Base-by-base conservation (phyloP, 2,888 invertebrate species). In the Horisme vitalbata region DNA sequence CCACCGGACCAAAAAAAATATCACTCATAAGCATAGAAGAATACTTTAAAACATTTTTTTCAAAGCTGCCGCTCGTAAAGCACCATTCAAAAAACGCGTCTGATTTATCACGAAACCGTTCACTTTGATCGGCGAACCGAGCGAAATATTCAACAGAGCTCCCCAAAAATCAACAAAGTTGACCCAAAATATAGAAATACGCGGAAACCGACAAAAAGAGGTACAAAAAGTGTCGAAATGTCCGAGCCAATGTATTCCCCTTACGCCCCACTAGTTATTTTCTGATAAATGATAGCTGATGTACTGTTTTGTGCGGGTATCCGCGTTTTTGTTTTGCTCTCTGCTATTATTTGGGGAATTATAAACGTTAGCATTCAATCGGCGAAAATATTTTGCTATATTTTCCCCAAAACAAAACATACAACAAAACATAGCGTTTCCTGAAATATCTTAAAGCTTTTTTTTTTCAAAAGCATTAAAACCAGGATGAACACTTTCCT, bases 221-320 rank as follows among this genome's bases (percentile, higher is more conserved):
- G 55, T 63, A 65, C 55, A 52, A 58, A 60, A 70, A 65, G 57
- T 44, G 37, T 59, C 66, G 66, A 71, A 76, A 80, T 74, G 77
- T 78, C 81, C 79, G 62, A 65, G 68, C 71, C 79, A 79, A 71
- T 71, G 74, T 26, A 76, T 79, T 70, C 75, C 49, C 70, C 71
- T 79, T 80, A 78, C 82, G 66, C 77, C 79, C 77, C 76, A 83
- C 79, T 83, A 83, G 85, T 83, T 85, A 80, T 79, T 79, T 75
- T 75, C 81, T 83, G 85, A 85, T 83, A 85, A 85, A 85, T 82
- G 85, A 83, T 80, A 75, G 76, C 75, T 80, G 71, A 69, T 71
- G 65, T 66, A 71, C 67, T 71, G 72, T 66, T 71, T 72, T 65
- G 68, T 64, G 48, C 51, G 52, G 70, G 65, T 60, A 55, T 55